Evolutionary conservation across 2,888 invertebrate species (phyloP).

Genomic region (Gortyna flavago): DNA sequence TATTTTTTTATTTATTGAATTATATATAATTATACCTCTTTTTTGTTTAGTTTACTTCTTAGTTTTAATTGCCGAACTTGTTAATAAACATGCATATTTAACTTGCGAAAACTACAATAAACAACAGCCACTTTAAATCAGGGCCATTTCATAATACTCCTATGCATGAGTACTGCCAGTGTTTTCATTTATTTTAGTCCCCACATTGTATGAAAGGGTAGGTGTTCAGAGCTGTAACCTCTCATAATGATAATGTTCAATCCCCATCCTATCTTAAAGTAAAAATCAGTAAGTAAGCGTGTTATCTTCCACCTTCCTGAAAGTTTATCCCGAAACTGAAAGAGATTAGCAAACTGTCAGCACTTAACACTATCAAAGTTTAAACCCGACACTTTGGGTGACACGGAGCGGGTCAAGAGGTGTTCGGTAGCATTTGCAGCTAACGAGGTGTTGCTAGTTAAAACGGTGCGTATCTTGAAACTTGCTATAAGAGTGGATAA

Average conservation of each 20-base stretch:
- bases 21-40: not conserved
- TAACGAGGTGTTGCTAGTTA: constrained; percentile 53
- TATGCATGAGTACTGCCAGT: not conserved
- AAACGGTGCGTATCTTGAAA: constrained; percentile 36
- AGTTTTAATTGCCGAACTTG: not conserved
- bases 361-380: constrained; percentile 64
- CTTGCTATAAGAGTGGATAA: constrained; percentile 10
- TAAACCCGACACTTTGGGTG: constrained; percentile 54
- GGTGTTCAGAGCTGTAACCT: not conserved
- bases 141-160: not conserved
- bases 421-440: constrained; percentile 48
- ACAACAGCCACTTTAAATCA: not conserved
- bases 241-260: constrained; percentile 10
- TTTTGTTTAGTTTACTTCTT: not conserved
- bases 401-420: constrained; percentile 61
- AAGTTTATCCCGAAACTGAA: constrained; percentile 54
- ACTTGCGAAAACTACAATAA: not conserved
- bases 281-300: constrained; percentile 28
- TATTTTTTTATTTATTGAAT: not conserved
- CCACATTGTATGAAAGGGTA: not conserved
- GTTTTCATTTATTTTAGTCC: not conserved
- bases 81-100: not conserved
- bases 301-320: constrained; percentile 38
- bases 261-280: constrained; percentile 1
- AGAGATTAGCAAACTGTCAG: constrained; percentile 64